phyloP scores from a whole-genome alignment of 2,113 vertebrate genomes.

The Gila orcuttii region DNA sequence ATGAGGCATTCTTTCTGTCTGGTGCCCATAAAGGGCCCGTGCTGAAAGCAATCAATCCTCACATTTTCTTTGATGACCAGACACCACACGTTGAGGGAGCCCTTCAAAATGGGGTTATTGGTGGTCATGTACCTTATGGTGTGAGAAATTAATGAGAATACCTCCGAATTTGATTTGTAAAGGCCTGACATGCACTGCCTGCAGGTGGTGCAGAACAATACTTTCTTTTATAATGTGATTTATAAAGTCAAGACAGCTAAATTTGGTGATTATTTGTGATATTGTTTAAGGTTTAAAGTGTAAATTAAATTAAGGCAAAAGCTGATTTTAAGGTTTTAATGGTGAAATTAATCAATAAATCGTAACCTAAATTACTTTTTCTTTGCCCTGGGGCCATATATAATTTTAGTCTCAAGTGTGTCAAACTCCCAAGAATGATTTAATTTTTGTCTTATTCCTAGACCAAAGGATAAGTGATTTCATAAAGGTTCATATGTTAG shows the following conservation, averaged over 20 bases:
- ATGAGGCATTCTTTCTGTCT: slow-evolving; percentile 83
- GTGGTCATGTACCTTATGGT: slow-evolving; percentile 79
- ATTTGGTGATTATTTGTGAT: neutral
- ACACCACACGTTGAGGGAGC: slow-evolving; percentile 78
- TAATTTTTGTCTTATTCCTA: too few relatives aligned
- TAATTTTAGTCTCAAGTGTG: too few relatives aligned
- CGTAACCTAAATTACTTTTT: too few relatives aligned
- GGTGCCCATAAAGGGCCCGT: slow-evolving; percentile 83
- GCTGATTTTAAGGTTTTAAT: neutral
- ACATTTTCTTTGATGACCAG: slow-evolving; percentile 84
- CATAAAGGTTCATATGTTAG: too few relatives aligned
- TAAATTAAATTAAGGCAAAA: neutral
- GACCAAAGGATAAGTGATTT: too few relatives aligned
- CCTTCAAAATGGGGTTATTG: slow-evolving; percentile 72
- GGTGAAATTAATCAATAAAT: slow-evolving; percentile 1
- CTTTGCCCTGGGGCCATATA: too few relatives aligned
- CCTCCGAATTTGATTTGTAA: neutral
- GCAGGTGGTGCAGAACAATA: too few relatives aligned
- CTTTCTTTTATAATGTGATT: neutral
- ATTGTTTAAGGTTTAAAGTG: neutral
- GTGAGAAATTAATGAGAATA: slow-evolving; percentile 68
- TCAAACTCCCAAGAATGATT: too few relatives aligned
- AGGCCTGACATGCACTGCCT: neutral
- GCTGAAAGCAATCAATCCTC: slow-evolving; percentile 80
- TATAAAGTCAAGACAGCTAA: neutral